Evolutionary conservation across 2,888 invertebrate genomes (phyloP).

Genomic region (Luperina nickerlii): DNA sequence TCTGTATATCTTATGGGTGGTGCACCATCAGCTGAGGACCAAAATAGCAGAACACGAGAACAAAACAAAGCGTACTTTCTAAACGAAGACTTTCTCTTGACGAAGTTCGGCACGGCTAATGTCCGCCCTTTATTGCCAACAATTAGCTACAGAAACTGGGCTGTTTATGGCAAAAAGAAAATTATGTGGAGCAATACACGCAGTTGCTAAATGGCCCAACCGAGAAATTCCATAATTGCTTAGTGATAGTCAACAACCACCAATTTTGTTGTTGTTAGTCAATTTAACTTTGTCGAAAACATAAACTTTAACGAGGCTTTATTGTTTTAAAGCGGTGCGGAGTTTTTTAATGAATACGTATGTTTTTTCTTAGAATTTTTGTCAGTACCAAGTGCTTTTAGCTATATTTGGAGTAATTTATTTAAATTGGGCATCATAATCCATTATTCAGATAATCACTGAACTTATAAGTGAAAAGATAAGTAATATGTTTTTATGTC

Average conservation of each 20-base stretch:
- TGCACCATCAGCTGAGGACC: conserved; percentile 76
- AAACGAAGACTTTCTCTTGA: conserved; percentile 84
- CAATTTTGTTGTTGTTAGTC: conserved; percentile 44
- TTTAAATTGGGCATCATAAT: conserved; percentile 29
- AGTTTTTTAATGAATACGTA: conserved; percentile 15
- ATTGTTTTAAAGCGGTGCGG: conserved; percentile 35
- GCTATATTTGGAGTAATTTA: conserved; percentile 15
- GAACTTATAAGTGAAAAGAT: conserved; percentile 8
- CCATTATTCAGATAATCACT: conserved; percentile 5
- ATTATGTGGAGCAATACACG: conserved; percentile 59
- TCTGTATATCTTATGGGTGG: conserved; percentile 69
- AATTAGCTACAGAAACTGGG: conserved; percentile 74
- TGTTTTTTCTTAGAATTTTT: conserved; percentile 9
- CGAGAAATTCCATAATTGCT: conserved; percentile 57
- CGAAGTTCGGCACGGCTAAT: conserved; percentile 79
- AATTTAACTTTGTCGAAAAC: conserved; percentile 41
- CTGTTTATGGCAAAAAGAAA: conserved; percentile 69
- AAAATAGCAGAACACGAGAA: conserved; percentile 78
- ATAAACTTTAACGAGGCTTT: conserved; percentile 32
- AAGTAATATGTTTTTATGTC: conserved; percentile 42
- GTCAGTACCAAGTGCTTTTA: background rate
- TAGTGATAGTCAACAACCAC: conserved; percentile 44
- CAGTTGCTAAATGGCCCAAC: conserved; percentile 48
- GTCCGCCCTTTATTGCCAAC: conserved; percentile 80
- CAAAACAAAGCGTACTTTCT: conserved; percentile 85